A percentile compares a stretch with the other conserved stretches of the same genome.
Evolutionary conservation across 2,888 invertebrate species (phyloP).

Genomic region (Campoplex nolae): DNA sequence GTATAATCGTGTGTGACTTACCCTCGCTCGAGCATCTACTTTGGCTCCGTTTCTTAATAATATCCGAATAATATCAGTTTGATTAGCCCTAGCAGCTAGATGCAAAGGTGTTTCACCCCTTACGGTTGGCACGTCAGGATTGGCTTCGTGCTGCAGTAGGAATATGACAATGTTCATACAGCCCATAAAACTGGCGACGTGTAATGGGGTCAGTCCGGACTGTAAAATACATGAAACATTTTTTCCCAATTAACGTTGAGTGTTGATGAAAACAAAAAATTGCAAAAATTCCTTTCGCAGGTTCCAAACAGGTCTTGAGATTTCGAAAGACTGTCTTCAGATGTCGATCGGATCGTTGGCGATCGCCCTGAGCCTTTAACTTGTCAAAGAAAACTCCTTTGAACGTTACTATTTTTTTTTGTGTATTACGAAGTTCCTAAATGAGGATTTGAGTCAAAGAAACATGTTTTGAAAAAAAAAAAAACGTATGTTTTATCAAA

Average conservation of each 20-base stretch:
- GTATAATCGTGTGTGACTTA: slow-evolving; percentile 79
- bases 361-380: slow-evolving; percentile 73
- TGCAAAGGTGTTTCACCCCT: slow-evolving; percentile 98
- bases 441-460: not conserved
- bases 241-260: slow-evolving; percentile 25
- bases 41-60: slow-evolving; percentile 96
- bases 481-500: not conserved
- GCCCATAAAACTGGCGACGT: slow-evolving; percentile 99
- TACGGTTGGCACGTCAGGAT: slow-evolving; percentile 97
- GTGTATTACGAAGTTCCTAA: not conserved
- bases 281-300: not conserved
- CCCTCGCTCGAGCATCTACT: slow-evolving; percentile 89
- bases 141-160: slow-evolving; percentile 96
- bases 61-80: slow-evolving; percentile 98
- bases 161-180: slow-evolving; percentile 99
- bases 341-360: slow-evolving; percentile 7
- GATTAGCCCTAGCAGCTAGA: slow-evolving; percentile 98
- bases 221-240: slow-evolving; percentile 78
- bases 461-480: not conserved
- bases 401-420: not conserved
- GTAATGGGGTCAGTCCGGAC: slow-evolving; percentile 97
- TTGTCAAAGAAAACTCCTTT: not conserved
- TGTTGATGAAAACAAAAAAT: not conserved
- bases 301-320: not conserved
- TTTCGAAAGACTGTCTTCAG: not conserved